phyloP scores from a whole-genome alignment of 1,140 invertebrate genomes.

The Pachypsylla venusta region DNA sequence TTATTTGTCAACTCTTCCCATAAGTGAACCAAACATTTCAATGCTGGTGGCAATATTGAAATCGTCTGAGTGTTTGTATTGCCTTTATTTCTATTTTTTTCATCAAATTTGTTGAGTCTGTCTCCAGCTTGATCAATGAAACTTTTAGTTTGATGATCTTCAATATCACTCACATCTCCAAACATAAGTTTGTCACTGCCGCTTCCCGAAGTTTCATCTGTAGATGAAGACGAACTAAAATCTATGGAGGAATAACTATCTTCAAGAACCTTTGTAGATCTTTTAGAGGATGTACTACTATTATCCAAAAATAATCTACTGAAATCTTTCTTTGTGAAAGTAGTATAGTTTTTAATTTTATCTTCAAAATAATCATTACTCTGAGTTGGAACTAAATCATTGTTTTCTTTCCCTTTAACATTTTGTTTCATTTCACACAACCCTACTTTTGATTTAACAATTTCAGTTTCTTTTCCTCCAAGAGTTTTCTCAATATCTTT shows the following conservation, averaged over 20 bases:
- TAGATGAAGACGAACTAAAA: background rate
- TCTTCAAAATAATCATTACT: no score
- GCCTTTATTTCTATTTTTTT: background rate
- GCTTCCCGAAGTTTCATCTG: background rate
- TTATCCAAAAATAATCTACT: no score
- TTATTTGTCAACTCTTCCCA: constrained; percentile 75
- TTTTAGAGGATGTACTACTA: no score
- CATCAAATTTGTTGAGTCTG: background rate
- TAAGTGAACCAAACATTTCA: constrained; percentile 63
- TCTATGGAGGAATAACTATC: background rate
- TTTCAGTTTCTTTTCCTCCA: no score
- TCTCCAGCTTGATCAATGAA: background rate
- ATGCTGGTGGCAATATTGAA: constrained; percentile 63
- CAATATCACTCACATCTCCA: background rate
- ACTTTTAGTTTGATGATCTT: background rate
- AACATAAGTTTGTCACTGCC: background rate
- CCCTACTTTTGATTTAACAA: no score
- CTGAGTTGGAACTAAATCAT: no score
- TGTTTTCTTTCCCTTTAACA: no score
- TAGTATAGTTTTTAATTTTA: no score
- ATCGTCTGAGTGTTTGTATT: constrained; percentile 39
- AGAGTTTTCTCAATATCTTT: no score
- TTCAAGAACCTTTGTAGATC: background rate
- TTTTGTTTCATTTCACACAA: no score
- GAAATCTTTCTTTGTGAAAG: no score